A percentile compares a stretch with the other conserved stretches of the same genome.
These are phyloP conservation scores for Parelbella ahira DNA, from an alignment of 2,888 invertebrate genomes.

Conservation along the genomic window DNA sequence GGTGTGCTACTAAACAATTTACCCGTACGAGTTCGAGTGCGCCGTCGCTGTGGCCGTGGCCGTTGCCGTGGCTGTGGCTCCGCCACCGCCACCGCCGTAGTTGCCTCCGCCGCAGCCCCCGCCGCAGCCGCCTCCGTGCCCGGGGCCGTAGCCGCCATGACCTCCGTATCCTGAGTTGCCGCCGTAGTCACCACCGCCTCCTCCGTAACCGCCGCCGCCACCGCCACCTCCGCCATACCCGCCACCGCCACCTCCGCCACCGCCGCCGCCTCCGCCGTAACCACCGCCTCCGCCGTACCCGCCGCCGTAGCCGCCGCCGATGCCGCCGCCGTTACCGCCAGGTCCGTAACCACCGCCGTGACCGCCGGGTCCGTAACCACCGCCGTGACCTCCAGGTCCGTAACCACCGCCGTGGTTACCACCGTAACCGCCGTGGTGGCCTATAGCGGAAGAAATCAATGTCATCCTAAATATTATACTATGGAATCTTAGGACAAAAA, in stretches of 20 bases:
- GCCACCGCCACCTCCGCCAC: constrained; percentile 30
- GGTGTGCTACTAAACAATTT: too few species aligned
- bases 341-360: constrained; percentile 24
- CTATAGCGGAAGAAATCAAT: too few species aligned
- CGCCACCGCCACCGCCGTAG: constrained; percentile 30
- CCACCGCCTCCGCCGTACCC: constrained; percentile 31
- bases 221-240: constrained; percentile 33
- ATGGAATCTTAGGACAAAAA: too few species aligned
- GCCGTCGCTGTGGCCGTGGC: too few species aligned
- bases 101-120: constrained; percentile 35
- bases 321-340: constrained; percentile 30
- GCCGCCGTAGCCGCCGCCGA: too few species aligned
- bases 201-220: constrained; percentile 31
- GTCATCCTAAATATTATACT: too few species aligned
- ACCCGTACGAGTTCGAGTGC: too few species aligned
- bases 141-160: constrained; percentile 33
- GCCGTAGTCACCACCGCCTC: constrained; percentile 31
- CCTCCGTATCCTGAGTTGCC: constrained; percentile 32
- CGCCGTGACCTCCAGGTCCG: too few species aligned
- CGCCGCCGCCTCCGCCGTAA: constrained; percentile 27
- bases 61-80: constrained; percentile 45
- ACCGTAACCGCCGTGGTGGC: constrained; percentile 23
- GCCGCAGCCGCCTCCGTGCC: constrained; percentile 32
- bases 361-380: too few species aligned
- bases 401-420: constrained; percentile 24